These are phyloP conservation scores for Schizaphis graminum DNA, from an alignment of 2,888 invertebrate genomes.

Conservation along the genomic window DNA sequence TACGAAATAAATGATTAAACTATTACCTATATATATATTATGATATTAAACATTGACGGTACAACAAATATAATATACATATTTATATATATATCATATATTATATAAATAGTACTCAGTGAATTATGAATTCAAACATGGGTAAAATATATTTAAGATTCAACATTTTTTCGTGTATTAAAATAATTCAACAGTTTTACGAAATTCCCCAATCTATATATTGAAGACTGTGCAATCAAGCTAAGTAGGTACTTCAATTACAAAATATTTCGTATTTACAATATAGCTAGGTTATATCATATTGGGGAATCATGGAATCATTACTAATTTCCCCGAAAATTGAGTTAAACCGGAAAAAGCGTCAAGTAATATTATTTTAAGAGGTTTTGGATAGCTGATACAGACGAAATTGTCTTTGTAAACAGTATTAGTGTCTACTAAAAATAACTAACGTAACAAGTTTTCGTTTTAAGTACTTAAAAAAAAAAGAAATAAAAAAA, in stretches of 20 bases:
- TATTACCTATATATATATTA: neutral
- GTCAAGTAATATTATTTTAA: neutral
- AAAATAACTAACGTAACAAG: neutral
- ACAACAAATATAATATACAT: neutral
- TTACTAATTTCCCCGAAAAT: neutral
- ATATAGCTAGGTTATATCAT: neutral
- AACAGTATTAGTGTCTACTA: neutral
- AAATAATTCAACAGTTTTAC: neutral
- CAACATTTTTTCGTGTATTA: neutral
- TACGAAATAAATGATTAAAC: neutral
- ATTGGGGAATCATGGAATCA: neutral
- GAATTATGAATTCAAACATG: neutral
- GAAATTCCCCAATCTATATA: neutral
- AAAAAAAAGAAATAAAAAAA: neutral
- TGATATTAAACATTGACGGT: neutral
- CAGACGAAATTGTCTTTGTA: neutral
- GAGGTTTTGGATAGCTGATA: neutral
- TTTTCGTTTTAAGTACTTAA: neutral
- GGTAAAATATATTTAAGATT: neutral
- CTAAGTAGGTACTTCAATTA: neutral
- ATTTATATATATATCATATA: too few species aligned
- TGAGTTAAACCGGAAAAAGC: neutral
- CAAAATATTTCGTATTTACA: too few species aligned
- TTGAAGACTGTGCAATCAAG: neutral
- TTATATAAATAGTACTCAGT: neutral